Evolutionary conservation across 2,888 invertebrate species (phyloP).

Genomic region (Drosophila affinis): DNA sequence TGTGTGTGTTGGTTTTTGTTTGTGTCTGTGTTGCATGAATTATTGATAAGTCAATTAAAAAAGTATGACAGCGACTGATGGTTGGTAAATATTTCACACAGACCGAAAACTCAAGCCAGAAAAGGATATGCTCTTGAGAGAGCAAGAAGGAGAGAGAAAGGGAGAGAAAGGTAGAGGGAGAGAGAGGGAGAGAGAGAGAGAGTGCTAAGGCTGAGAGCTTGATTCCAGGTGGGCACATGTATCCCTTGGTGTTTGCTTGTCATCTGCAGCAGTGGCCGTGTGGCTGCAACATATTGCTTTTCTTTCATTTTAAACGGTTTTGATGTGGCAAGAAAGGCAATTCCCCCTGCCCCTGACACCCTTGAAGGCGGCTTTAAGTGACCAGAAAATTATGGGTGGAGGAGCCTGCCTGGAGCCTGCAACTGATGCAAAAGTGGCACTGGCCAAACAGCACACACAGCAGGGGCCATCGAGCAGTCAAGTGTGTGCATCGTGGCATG

Average conservation of each 20-base stretch:
- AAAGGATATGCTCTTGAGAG: background rate
- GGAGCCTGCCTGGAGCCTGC: background rate
- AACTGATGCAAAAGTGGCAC: slow-evolving; percentile 39
- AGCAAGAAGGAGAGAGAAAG: too few species aligned
- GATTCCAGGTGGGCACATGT: slow-evolving; percentile 1
- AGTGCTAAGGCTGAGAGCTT: slow-evolving; percentile 4
- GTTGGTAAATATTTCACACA: slow-evolving; percentile 77
- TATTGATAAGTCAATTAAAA: slow-evolving; percentile 82
- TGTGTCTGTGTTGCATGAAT: slow-evolving; percentile 68
- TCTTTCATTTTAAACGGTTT: slow-evolving; percentile 53
- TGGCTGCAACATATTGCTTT: slow-evolving; percentile 33
- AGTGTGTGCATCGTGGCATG: slow-evolving; percentile 70
- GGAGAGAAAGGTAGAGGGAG: too few species aligned
- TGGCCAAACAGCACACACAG: slow-evolving; percentile 12
- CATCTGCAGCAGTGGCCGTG: slow-evolving; percentile 32
- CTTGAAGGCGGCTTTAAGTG: slow-evolving; percentile 33
- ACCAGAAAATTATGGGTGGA: slow-evolving; percentile 7
- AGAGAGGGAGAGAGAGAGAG: too few species aligned
- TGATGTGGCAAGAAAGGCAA: slow-evolving; percentile 26
- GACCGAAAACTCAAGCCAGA: slow-evolving; percentile 31
- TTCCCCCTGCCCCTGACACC: slow-evolving; percentile 5
- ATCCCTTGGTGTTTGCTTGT: slow-evolving; percentile 31
- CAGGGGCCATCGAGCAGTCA: slow-evolving; percentile 69
- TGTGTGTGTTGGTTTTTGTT: slow-evolving; percentile 15
- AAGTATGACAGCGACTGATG: slow-evolving; percentile 74